Evolutionary conservation across 2,888 invertebrate species (phyloP), one percentile per base, ranked within the genome.

Genomic region (Petrolisthes cinctipes): DNA sequence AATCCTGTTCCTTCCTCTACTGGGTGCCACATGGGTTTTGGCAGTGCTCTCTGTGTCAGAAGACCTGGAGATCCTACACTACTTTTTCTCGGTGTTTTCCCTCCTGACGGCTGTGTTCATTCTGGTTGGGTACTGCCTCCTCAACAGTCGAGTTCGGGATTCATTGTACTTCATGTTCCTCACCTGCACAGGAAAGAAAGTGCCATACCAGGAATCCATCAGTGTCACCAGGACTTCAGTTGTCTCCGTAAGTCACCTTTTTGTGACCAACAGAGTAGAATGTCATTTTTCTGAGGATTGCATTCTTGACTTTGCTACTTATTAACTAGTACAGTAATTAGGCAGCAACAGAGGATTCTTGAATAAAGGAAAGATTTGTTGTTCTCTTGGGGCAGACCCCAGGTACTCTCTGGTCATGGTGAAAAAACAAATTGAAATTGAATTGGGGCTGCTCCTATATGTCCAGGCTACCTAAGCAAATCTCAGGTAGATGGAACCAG

Each of bases 11-110:
- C 93, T 97, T 66, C 98, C 98, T 0, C 93, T 98, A 71, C 94
- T 97, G 91, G 96, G 96, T 57, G 95, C 95, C 17, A 95, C 96
- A 89, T 98, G 98, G 97, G 96, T 98, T 91, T 94, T 96, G 92
- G 97, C 96, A 89, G 95, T 96, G 88, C 94, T 96, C 91, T 95
- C 95, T 14, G 96, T 96, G 66, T 96, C 96, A 56, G 96, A 96
- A 92, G 94, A 95, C 92, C 94, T 95, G 91, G 94, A 96, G 91
- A 94, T 95, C 78, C 94, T 98, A 6, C 96, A 96, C 89, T 95
- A 97, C 66, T 94, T 96, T 90, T 95, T 98, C 85, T 96, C 97
- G 0, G 94, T 95, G 0, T 95, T 96, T 9, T 95, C 97, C 0
- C 94, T 96, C 0, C 92, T 96, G 23, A 97, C 97, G 92, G 96